Evolutionary conservation across 2,888 invertebrate genomes (phyloP), one percentile per base, ranked within the genome.

Genomic region (Pollenia amentaria): DNA sequence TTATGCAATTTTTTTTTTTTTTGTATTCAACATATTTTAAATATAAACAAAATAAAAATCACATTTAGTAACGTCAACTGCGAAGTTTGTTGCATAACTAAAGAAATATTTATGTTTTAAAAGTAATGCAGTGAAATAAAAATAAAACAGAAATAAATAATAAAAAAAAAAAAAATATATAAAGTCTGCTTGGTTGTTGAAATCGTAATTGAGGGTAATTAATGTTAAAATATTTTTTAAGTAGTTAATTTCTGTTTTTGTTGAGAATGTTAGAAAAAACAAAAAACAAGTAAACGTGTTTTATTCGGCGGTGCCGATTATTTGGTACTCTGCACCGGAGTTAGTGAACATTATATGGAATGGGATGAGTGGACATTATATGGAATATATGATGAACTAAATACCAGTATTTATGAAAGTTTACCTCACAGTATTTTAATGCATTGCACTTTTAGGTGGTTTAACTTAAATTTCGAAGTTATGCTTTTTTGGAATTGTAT

Each of bases 181-280:
- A 53, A 60, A 70, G 67, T 48, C 57, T 60, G 48, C 11, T 64
- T 40, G 57, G 51, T 81, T 51, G 75, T 60, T 82, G 51, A 67
- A 60, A 18, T 75, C 18, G 75, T 69, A 82, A 69, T 82, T 82
- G 67, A 44, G 67, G 75, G 57, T 75, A 82, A 82, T 82, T 75
- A 82, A 75, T 60, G 67, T 75, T 42, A 51, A 75, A 60, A 67
- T 57, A 57, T 57, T 42, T 64, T 82, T 82, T 67, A 82, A 82
- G 67, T 75, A 40, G 67, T 82, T 82, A 75, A 75, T 75, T 75
- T 60, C n/a, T 48, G 14, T 70, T 60, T 29, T 62, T 76, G 57
- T 48, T n/a, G 14, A 69, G 69, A 57, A 78, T 18, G 6, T 44
- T 10, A 38, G 2, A 40, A 69, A 29, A 51, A 10, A 21, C 18